Evolutionary conservation across 2,113 vertebrate species (phyloP).

Genomic region (Phylloscopus whistleri): DNA sequence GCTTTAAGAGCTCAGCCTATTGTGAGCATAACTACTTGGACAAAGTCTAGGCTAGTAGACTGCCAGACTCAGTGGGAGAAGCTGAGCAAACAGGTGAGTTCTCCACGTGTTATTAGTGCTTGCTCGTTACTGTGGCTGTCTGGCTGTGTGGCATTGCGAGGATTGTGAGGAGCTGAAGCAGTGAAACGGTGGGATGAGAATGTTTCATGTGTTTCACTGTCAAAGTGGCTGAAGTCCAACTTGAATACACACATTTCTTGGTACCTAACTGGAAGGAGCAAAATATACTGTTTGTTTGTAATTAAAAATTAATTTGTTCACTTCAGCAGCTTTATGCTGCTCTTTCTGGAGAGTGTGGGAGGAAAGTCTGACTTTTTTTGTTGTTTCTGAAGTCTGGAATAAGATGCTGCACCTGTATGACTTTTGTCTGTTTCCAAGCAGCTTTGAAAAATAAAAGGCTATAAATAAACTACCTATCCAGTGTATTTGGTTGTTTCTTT

Average conservation of each 20-base stretch:
- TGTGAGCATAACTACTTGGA: constrained; percentile 77
- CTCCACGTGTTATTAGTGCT: neutral
- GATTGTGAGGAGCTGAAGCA: neutral
- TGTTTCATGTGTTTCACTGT: neutral
- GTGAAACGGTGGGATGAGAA: neutral
- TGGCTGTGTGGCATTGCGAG: neutral
- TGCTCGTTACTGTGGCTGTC: neutral
- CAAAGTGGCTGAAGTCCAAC: neutral
- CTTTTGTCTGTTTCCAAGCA: neutral
- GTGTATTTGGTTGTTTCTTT: neutral
- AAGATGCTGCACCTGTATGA: neutral
- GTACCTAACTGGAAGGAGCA: neutral
- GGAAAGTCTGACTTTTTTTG: neutral
- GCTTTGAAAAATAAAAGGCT: neutral
- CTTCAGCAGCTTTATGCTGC: neutral
- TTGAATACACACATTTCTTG: neutral
- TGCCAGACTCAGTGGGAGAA: constrained; percentile 80
- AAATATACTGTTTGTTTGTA: neutral
- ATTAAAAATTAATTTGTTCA: neutral
- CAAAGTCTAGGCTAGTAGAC: constrained; percentile 76
- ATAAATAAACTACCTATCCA: neutral
- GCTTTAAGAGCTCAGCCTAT: constrained; percentile 76
- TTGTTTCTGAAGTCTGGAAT: neutral
- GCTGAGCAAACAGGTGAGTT: constrained; percentile 86
- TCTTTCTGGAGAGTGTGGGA: neutral